These are phyloP conservation scores for Malacoctenus gilli DNA, from an alignment of 2,797 vertebrate species.

Conservation along the genomic window DNA sequence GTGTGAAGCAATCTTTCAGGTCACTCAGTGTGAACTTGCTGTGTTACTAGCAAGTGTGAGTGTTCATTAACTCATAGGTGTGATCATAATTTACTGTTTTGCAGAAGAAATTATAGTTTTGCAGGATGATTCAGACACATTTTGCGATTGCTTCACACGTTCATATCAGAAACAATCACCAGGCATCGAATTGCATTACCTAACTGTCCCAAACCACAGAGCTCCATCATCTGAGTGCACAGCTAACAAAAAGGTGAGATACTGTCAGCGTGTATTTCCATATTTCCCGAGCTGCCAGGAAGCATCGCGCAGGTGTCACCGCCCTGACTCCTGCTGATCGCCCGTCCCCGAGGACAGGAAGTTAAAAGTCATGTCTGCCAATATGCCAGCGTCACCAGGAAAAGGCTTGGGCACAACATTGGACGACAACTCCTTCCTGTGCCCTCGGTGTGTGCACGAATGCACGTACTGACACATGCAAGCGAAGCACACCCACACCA, in stretches of 20 bases:
- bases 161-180: neutral
- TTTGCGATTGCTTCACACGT: neutral
- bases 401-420: slow-evolving; percentile 33
- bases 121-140: too few relatives aligned
- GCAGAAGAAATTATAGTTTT: too few relatives aligned
- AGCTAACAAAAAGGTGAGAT: slow-evolving; percentile 12
- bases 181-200: slow-evolving; percentile 3
- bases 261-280: slow-evolving; percentile 17
- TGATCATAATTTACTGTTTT: neutral
- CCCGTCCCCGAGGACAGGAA: slow-evolving; percentile 44
- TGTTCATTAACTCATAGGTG: neutral
- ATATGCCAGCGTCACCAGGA: slow-evolving; percentile 43
- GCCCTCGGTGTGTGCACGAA: neutral
- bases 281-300: slow-evolving; percentile 9
- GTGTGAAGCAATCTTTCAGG: too few relatives aligned
- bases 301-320: slow-evolving; percentile 19
- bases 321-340: slow-evolving; percentile 16
- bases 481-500: slow-evolving; percentile 1
- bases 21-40: too few relatives aligned
- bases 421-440: slow-evolving; percentile 52
- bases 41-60: too few relatives aligned
- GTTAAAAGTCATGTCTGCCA: slow-evolving; percentile 18
- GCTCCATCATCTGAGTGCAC: slow-evolving; percentile 7
- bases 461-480: neutral
- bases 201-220: neutral